phyloP scores from a whole-genome alignment of 2,797 vertebrate species.

The Limosa lapponica region DNA sequence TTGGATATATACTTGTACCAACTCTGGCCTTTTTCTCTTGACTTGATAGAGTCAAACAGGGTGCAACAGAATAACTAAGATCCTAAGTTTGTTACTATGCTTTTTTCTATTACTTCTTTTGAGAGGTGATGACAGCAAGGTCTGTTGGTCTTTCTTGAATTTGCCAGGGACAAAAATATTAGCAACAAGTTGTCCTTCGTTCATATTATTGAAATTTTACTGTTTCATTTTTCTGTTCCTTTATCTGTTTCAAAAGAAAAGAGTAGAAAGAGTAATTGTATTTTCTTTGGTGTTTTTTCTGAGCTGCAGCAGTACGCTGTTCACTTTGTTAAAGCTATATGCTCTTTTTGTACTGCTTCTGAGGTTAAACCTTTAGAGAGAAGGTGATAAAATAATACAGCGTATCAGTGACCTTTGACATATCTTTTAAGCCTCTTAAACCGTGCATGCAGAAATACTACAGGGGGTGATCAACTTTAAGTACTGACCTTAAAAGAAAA shows the following conservation, averaged over 20 bases:
- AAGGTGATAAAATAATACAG: not conserved
- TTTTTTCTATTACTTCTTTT: not conserved
- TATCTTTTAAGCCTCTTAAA: constrained; percentile 12
- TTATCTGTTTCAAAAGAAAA: not conserved
- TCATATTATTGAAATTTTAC: not conserved
- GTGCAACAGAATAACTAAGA: not conserved
- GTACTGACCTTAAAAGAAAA: not conserved
- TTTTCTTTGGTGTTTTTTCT: not conserved
- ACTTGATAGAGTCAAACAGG: not conserved
- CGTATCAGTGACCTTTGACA: not conserved
- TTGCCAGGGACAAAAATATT: not conserved
- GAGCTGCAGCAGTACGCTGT: not conserved
- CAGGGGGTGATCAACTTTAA: not conserved
- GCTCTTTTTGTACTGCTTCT: not conserved
- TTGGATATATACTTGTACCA: not conserved
- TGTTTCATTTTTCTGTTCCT: not conserved
- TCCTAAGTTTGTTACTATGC: not conserved
- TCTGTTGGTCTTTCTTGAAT: not conserved
- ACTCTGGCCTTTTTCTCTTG: not conserved
- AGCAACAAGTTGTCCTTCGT: not conserved
- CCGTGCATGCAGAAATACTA: not conserved
- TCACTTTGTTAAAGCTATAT: not conserved
- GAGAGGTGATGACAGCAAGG: not conserved
- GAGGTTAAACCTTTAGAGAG: not conserved
- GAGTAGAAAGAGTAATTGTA: not conserved